Evolutionary conservation across 2,888 invertebrate species (phyloP).

Genomic region (Miltochrista miniata): DNA sequence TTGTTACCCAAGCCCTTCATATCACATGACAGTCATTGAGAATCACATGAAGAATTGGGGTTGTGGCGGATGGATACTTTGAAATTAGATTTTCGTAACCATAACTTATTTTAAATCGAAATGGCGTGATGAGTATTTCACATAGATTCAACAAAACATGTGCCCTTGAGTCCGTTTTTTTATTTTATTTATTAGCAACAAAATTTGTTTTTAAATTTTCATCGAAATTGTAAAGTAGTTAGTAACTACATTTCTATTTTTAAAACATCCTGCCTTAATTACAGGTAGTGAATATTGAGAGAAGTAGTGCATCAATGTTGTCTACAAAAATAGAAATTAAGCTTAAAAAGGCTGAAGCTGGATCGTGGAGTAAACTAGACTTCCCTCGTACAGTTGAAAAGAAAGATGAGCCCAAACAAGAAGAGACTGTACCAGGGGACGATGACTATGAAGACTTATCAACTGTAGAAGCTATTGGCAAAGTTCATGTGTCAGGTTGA

Average conservation of each 20-base stretch:
- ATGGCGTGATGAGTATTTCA: too few species aligned
- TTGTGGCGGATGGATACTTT: too few species aligned
- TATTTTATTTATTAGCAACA: too few species aligned
- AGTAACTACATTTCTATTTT: not conserved
- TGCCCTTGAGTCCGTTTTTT: too few species aligned
- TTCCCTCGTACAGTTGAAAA: conserved; percentile 76
- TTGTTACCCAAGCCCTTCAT: too few species aligned
- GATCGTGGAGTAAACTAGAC: conserved; percentile 91
- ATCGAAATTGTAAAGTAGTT: not conserved
- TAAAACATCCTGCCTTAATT: not conserved
- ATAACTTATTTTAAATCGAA: too few species aligned
- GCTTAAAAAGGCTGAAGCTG: conserved; percentile 92
- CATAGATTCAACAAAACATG: too few species aligned
- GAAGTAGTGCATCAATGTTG: conserved; percentile 90
- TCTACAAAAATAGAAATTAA: conserved; percentile 97
- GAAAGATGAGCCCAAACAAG: conserved; percentile 40
- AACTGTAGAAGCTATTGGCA: conserved; percentile 84
- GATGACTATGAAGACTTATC: conserved; percentile 89
- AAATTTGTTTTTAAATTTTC: too few species aligned
- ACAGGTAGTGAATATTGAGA: conserved; percentile 89
- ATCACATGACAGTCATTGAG: too few species aligned
- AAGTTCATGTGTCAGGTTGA: conserved; percentile 66
- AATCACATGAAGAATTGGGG: too few species aligned
- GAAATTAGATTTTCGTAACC: too few species aligned
- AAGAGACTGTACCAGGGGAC: conserved; percentile 45